Evolutionary conservation across 2,113 vertebrate genomes (phyloP), one percentile per base, ranked within the genome.

Genomic region (Elaphurus davidianus): DNA sequence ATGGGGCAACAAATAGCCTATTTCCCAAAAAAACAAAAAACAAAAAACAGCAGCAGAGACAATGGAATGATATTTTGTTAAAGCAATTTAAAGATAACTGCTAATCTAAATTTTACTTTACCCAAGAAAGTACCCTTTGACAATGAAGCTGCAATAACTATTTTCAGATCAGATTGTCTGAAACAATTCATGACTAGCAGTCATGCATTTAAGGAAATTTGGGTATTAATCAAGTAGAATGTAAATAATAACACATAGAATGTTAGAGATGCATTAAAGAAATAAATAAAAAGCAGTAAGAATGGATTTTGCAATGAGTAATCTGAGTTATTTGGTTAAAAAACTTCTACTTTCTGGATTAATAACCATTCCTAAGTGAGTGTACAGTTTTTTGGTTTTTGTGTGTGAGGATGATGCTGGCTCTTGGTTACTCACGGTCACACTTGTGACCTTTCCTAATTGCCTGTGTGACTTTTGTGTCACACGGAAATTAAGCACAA

Each of bases 391-490:
- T 86, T 17, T 13, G 50, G 50, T 50, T 52, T 52, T 52, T 52
- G 50, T 52, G 50, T 52, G 50, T 52, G 0, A 16, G 50, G 50
- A 52, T 52, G 25, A 54, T 67, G 1, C 17, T 57, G 83, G 4
- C 21, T 83, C 30, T 92, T 78, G 25, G 5, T 15, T 59, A 88
- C 17, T 27, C 74, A 59, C 12, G 12, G 36, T 45, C 89, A 30
- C 9, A 76, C 14, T 84, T 94, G 45, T 74, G 6, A 82, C 19
- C 0, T 90, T 87, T 90, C 94, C 14, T 86, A 81, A 28, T 93
- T 92, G 25, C 78, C 52, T 71, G 5, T 43, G 92, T 95, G 21
- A 57, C 5, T 97, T 96, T 97, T 55, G 85, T 97, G 17, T 79
- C 2, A 94, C 62, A 64, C 7, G 17, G 33, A n/a, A 64, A 64